Evolutionary conservation across 2,797 vertebrate genomes (phyloP), one percentile per base, ranked within the genome.

Genomic region (Aeoliscus strigatus): DNA sequence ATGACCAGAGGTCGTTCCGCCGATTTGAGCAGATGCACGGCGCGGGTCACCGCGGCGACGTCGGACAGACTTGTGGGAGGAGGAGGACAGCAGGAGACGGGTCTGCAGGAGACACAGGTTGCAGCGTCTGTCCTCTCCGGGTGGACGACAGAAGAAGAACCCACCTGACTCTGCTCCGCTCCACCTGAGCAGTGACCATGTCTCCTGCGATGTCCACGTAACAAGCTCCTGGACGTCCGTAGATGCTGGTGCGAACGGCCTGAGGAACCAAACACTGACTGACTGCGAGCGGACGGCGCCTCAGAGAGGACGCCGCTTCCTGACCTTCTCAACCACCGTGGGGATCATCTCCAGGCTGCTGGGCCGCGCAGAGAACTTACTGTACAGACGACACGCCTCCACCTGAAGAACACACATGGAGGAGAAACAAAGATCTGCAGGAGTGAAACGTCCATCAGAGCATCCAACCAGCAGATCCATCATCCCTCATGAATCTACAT

Each of bases 181-280:
- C 83, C 73, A 89, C 87, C 70, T 83, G 87, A 33, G 86, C 85
- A 52, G 86, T 94, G 50, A 98, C 91, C 86, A 96, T 91, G 70
- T 99, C 92, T 38, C 93, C 94, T 4, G 94, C 88, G 35, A 99
- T 92, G 66, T 98, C 96, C 61, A 99, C 65, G 44, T 99, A 99
- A 74, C 92, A 96, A 16, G 92, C 89, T 28, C 94, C 96, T 9
- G 96, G 94, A 36, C 94, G 93, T 5, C 95, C 95, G 33, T 93
- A 98, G 17, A 91, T 91, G 53, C 94, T 96, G 60, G 79, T 92
- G 65, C 96, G 91, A 36, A 98, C 90, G 6, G 93, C 94, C 96
- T 99, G 10, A 49, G 27, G 12, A 39, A 49, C 7, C 15, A 51
- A 31, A 55, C 6, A 38, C 4, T 10, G 6, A n/a, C n/a, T n/a